Percentiles rank a stretch among this genome's conserved stretches.
Evolutionary conservation across 1,140 invertebrate species (phyloP).

Genomic region (Aricia agestis): DNA sequence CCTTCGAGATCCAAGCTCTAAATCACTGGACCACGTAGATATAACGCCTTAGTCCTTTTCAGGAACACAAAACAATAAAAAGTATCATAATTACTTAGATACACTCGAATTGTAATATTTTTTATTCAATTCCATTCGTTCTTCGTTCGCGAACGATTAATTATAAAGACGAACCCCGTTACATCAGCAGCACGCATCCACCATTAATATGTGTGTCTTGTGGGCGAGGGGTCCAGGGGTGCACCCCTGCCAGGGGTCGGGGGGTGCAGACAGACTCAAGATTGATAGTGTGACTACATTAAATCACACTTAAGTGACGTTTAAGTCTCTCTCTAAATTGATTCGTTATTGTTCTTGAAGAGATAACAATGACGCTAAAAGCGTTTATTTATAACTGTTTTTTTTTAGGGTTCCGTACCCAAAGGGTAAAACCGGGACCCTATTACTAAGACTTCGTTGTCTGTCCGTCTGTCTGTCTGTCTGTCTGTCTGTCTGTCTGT

Average conservation of each 20-base stretch:
- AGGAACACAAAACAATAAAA: no score
- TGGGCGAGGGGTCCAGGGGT: conserved; percentile 2
- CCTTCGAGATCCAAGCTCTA: no score
- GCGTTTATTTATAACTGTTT: no score
- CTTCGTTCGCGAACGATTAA: conserved; percentile 38
- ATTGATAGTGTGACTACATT: conserved; percentile 14
- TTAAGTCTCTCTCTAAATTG: background rate
- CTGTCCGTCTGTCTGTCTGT: no score
- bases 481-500: no score
- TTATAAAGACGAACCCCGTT: conserved; percentile 56
- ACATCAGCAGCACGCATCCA: conserved; percentile 36
- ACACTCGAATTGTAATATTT: background rate
- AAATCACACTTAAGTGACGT: conserved; percentile 6
- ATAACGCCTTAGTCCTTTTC: no score
- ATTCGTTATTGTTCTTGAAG: no score
- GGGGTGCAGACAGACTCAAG: background rate
- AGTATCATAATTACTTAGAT: background rate
- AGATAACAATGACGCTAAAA: no score
- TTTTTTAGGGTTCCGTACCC: no score
- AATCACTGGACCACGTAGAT: no score
- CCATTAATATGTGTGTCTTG: conserved; percentile 47
- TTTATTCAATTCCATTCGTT: background rate
- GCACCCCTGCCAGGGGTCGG: background rate
- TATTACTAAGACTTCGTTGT: no score
- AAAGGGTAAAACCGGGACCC: no score